A percentile compares a stretch with the other conserved stretches of the same genome.
Conservation (phyloP, 2,797 vertebrate species). For the Salmo trutta region DNA sequence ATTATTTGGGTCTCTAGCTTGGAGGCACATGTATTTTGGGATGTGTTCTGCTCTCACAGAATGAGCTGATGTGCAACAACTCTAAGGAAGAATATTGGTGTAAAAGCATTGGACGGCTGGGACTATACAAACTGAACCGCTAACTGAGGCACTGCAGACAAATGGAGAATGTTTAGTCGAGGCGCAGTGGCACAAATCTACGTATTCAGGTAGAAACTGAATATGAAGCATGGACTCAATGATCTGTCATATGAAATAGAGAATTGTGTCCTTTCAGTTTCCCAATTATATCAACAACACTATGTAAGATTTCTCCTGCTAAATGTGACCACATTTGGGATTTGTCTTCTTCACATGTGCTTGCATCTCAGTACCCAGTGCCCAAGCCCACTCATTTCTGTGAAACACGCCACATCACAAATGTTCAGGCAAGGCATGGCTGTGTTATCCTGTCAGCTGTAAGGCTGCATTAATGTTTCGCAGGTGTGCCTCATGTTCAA, state of each 20-base stretch:
- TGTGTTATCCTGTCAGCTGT: conserved; percentile 39
- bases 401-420: neutral
- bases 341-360: neutral
- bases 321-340: neutral
- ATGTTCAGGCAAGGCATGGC: neutral
- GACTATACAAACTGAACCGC: neutral
- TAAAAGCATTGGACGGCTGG: neutral
- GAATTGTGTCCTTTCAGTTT: neutral
- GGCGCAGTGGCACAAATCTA: neutral
- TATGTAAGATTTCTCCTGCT: neutral
- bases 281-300: neutral
- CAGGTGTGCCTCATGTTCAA: conserved; percentile 48
- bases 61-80: neutral
- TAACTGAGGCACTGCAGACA: neutral
- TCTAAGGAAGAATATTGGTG: neutral
- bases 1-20: conserved; percentile 1
- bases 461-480: conserved; percentile 22
- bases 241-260: neutral
- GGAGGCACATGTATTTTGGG: conserved; percentile 4
- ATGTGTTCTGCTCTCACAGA: conserved; percentile 1
- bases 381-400: neutral
- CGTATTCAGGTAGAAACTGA: neutral
- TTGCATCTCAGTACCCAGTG: neutral
- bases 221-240: neutral
- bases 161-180: neutral